Evolutionary conservation across 2,797 vertebrate genomes (phyloP).

Genomic region (Hypotaenidia okinawae): DNA sequence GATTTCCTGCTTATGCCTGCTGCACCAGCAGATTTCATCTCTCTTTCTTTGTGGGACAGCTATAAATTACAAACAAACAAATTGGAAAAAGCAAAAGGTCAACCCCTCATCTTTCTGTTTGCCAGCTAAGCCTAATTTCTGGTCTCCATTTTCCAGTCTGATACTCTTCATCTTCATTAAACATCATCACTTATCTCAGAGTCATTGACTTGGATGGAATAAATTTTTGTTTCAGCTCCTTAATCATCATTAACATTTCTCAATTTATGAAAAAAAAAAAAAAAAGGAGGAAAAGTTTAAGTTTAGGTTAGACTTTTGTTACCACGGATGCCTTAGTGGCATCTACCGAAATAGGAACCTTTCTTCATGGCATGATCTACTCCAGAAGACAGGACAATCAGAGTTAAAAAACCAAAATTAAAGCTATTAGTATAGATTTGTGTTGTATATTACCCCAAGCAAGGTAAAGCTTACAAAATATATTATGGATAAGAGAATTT

Average conservation of each 20-base stretch:
- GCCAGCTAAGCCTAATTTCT: background rate
- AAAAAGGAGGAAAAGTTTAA: background rate
- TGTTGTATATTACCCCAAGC: background rate
- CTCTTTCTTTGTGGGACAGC: background rate
- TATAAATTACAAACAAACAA: background rate
- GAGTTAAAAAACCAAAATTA: background rate
- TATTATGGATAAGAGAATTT: background rate
- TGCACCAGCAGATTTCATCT: background rate
- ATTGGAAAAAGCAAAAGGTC: background rate
- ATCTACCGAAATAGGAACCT: background rate
- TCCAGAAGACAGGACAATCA: background rate
- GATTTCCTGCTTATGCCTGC: rapidly evolving
- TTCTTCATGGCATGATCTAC: background rate
- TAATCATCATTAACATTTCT: background rate
- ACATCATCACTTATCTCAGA: background rate
- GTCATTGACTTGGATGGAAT: background rate
- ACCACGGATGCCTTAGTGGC: background rate
- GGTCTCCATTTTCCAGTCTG: background rate
- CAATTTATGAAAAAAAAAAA: background rate
- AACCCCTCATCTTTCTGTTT: background rate
- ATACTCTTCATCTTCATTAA: background rate
- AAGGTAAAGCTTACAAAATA: background rate
- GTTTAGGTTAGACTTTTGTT: background rate
- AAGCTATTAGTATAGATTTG: background rate
- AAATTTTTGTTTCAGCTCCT: background rate